Evolutionary conservation across 1,140 invertebrate genomes (phyloP).

Genomic region (Manduca sexta): DNA sequence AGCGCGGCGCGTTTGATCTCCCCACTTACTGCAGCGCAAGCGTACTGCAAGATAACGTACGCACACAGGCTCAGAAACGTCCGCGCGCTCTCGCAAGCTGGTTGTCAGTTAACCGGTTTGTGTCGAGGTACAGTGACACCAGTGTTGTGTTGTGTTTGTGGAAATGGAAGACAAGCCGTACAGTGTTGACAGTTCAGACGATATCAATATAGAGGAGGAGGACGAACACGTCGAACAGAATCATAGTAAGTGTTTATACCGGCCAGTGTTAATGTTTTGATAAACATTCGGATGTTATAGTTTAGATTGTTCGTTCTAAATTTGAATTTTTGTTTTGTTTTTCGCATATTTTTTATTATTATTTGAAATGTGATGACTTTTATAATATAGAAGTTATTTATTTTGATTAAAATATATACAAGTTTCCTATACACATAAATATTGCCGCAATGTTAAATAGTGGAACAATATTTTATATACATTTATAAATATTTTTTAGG

Average conservation of each 20-base stretch:
- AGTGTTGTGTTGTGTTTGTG: constrained; percentile 32
- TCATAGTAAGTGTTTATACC: constrained; percentile 44
- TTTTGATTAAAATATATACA: too few species aligned
- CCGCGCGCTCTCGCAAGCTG: constrained; percentile 59
- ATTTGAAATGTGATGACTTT: too few species aligned
- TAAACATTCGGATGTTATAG: too few species aligned
- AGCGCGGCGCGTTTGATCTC: constrained; percentile 59
- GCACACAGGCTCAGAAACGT: constrained; percentile 61
- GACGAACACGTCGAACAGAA: constrained; percentile 59
- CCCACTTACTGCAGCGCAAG: constrained; percentile 31
- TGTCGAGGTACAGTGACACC: constrained; percentile 34
- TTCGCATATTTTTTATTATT: too few species aligned
- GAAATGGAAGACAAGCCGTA: constrained; percentile 67
- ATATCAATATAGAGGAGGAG: constrained; percentile 64
- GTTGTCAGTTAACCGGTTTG: constrained; percentile 67
- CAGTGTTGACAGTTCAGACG: constrained; percentile 67
- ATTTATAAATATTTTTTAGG: too few species aligned
- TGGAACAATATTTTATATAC: too few species aligned
- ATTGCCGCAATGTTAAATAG: too few species aligned
- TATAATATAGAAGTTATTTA: too few species aligned
- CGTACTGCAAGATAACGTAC: constrained; percentile 49
- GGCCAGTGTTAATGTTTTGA: too few species aligned
- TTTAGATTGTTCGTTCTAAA: too few species aligned
- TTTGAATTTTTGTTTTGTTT: too few species aligned
- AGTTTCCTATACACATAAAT: too few species aligned